A percentile compares a stretch with the other conserved stretches of the same genome.
Conservation (phyloP, 2,797 vertebrate species). For the Myripristis murdjan region DNA sequence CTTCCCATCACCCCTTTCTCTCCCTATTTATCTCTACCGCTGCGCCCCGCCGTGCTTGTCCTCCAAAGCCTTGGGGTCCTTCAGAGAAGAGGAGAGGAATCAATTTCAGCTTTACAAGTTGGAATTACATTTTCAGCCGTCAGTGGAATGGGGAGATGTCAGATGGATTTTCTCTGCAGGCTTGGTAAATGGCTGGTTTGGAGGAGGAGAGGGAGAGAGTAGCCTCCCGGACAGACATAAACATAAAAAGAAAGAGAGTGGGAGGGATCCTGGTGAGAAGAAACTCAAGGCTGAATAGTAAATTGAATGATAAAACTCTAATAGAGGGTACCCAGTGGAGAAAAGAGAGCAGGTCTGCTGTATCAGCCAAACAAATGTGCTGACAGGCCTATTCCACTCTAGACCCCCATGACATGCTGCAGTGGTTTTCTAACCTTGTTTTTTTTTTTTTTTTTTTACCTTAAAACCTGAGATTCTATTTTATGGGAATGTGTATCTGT, state of each 20-base stretch:
- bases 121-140: constrained; percentile 54
- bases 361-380: constrained; percentile 50
- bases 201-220: constrained; percentile 40
- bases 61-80: constrained; percentile 19
- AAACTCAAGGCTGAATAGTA: constrained; percentile 50
- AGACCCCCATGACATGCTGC: constrained; percentile 30
- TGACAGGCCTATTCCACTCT: constrained; percentile 51
- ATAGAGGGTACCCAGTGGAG: constrained; percentile 55
- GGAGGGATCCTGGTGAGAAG: constrained; percentile 23
- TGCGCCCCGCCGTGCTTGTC: neutral
- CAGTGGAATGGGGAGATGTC: constrained; percentile 50
- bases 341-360: constrained; percentile 45
- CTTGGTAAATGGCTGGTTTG: constrained; percentile 58
- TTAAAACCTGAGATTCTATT: constrained; percentile 15
- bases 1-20: neutral
- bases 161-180: constrained; percentile 48
- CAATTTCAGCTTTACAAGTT: constrained; percentile 59
- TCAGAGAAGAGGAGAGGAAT: constrained; percentile 35
- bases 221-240: constrained; percentile 25
- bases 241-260: constrained; percentile 28
- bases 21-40: constrained; percentile 22
- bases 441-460: too few relatives aligned
- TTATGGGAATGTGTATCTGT: too few relatives aligned
- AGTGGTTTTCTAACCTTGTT: neutral
- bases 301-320: constrained; percentile 56